phyloP scores from a whole-genome alignment of 2,888 invertebrate species.

The Lasioglossum figueresi region DNA sequence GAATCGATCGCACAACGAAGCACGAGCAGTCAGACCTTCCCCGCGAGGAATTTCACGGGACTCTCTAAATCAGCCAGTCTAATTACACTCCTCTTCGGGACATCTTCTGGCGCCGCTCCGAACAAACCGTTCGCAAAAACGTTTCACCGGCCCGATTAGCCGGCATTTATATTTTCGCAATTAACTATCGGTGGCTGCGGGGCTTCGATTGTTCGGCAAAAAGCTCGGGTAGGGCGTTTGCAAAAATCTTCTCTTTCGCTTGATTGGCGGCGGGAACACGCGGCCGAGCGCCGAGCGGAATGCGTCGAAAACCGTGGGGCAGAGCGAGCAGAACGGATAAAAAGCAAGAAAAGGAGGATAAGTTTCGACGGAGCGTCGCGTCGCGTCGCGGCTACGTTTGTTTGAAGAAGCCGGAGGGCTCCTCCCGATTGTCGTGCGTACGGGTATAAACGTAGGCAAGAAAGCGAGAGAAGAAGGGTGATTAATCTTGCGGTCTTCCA shows the following conservation, averaged over 20 bases:
- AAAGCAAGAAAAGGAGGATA: constrained; percentile 70
- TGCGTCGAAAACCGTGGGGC: constrained; percentile 49
- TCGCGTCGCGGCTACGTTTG: constrained; percentile 65
- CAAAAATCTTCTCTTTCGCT: constrained; percentile 50
- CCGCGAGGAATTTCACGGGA: neutral
- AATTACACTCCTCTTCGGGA: neutral
- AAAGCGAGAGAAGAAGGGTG: constrained; percentile 82
- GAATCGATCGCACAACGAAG: neutral
- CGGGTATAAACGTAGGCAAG: constrained; percentile 78
- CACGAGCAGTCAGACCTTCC: neutral
- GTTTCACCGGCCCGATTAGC: constrained; percentile 10
- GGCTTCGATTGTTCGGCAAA: constrained; percentile 13
- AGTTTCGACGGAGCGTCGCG: constrained; percentile 68
- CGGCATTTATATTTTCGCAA: constrained; percentile 52
- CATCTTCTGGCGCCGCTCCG: neutral
- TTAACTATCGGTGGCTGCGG: constrained; percentile 30
- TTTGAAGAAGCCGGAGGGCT: constrained; percentile 64
- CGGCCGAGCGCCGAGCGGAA: constrained; percentile 43
- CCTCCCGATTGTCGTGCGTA: constrained; percentile 78
- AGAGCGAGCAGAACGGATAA: constrained; percentile 53
- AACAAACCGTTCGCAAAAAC: neutral
- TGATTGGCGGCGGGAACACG: constrained; percentile 54
- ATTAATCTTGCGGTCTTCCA: constrained; percentile 84
- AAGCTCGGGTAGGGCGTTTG: constrained; percentile 36
- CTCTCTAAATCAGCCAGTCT: constrained; percentile 2